These are phyloP conservation scores for Penaeus vannamei DNA, from an alignment of 1,140 invertebrate species.

Conservation along the genomic window DNA sequence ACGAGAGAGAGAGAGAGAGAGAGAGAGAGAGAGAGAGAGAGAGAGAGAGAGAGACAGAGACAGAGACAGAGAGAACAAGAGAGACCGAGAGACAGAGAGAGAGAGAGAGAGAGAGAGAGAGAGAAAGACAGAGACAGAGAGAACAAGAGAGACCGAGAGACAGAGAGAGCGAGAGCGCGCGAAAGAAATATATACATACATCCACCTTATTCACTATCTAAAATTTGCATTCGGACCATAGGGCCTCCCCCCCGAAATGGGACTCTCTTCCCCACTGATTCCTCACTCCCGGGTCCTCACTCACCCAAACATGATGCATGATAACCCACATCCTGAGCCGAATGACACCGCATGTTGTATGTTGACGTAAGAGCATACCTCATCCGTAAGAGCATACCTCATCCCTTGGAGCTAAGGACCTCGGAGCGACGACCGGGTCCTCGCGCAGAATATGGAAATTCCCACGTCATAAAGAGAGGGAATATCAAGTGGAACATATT, in stretches of 20 bases:
- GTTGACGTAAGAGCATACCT: neutral
- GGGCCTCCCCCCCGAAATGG: neutral
- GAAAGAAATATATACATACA: neutral
- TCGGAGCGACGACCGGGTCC: neutral
- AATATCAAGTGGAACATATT: constrained; percentile 66
- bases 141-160: neutral
- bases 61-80: too few species aligned
- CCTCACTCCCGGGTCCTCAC: neutral
- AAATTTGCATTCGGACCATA: too few species aligned
- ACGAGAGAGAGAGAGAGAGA: too few species aligned
- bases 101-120: too few species aligned
- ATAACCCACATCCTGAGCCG: too few species aligned
- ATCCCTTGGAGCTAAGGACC: neutral
- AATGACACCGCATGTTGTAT: too few species aligned
- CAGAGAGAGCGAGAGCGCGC: neutral
- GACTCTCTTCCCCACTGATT: neutral
- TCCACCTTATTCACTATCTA: too few species aligned
- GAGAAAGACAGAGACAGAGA: neutral
- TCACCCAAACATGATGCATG: too few species aligned
- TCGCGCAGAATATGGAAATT: constrained; percentile 43
- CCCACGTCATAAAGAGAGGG: constrained; percentile 62
- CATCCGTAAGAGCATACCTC: neutral
- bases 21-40: too few species aligned
- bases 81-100: too few species aligned
- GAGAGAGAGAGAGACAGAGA: too few species aligned